These are phyloP conservation scores for Phaethornis superciliosus DNA, from an alignment of 2,113 vertebrate species.

Conservation along the genomic window DNA sequence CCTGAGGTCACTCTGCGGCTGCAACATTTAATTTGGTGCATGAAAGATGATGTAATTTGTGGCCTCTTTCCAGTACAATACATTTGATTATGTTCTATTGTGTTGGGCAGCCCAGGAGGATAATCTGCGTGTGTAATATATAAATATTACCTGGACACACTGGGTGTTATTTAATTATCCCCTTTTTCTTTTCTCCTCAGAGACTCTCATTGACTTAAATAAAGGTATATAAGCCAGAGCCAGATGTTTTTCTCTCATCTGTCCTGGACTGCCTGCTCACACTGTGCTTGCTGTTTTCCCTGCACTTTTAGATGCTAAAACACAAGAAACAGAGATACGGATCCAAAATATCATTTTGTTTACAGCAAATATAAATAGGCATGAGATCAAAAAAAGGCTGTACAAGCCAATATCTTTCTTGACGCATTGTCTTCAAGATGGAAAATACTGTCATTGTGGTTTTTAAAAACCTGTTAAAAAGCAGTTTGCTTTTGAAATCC, in stretches of 20 bases:
- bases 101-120: neutral
- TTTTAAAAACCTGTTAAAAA: neutral
- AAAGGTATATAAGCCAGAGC: neutral
- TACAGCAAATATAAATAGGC: neutral
- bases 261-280: neutral
- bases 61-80: constrained; percentile 26
- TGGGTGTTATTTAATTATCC: neutral
- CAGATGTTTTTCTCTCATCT: neutral
- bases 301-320: neutral
- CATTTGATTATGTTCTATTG: neutral
- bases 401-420: neutral
- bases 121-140: neutral
- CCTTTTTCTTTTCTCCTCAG: neutral
- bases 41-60: constrained; percentile 9
- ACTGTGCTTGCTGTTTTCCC: neutral
- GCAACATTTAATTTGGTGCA: constrained; percentile 5
- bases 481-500: neutral
- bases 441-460: neutral
- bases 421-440: neutral
- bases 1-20: neutral
- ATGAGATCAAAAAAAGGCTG: neutral
- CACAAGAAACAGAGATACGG: neutral
- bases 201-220: neutral
- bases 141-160: neutral
- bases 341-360: neutral